A percentile compares a stretch with the other conserved stretches of the same genome.
These are phyloP conservation scores for Dasyurus viverrinus DNA, from an alignment of 2,113 vertebrate genomes.

Conservation along the genomic window DNA sequence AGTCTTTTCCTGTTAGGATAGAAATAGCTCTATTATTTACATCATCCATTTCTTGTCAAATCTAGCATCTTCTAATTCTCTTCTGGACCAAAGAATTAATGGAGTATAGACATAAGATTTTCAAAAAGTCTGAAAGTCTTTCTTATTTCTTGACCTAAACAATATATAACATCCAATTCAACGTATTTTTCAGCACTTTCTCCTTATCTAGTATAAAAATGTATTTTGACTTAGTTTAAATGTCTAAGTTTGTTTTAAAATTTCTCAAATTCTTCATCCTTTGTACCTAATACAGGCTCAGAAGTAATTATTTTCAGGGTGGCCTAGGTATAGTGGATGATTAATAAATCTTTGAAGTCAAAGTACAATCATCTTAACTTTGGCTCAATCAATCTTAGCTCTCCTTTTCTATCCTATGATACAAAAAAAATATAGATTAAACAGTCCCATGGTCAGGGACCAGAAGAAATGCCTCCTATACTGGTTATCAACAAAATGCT, in stretches of 20 bases:
- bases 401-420: constrained; percentile 62
- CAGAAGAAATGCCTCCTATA: not conserved
- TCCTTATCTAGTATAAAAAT: not conserved
- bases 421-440: constrained; percentile 71
- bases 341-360: constrained; percentile 74
- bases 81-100: not conserved
- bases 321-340: constrained; percentile 34
- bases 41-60: not conserved
- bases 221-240: not conserved
- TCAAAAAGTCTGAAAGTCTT: not conserved
- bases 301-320: not conserved
- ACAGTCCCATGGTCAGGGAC: constrained; percentile 60
- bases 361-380: constrained; percentile 63
- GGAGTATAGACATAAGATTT: not conserved
- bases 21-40: not conserved
- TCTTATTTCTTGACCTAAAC: not conserved
- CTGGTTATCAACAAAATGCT: constrained; percentile 63
- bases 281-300: not conserved
- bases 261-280: not conserved
- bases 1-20: not conserved
- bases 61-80: not conserved
- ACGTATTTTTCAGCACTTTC: not conserved
- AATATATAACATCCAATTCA: not conserved
- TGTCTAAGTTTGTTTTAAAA: not conserved
- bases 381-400: constrained; percentile 62